Percentiles rank a stretch among this genome's conserved stretches.
phyloP scores from a whole-genome alignment of 2,113 vertebrate genomes.

The Sardina pilchardus region DNA sequence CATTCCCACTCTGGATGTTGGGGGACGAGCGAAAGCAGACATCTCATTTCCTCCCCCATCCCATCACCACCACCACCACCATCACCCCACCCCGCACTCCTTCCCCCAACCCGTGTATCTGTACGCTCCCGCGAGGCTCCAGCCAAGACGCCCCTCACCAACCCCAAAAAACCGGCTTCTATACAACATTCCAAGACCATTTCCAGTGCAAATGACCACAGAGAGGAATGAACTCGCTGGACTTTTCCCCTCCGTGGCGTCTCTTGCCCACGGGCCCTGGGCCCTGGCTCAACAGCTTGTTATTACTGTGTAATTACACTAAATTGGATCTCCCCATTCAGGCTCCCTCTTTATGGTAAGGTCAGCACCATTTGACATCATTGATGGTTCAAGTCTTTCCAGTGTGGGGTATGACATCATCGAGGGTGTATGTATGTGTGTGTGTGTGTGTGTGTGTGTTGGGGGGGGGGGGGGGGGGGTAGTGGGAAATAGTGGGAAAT shows the following conservation, averaged over 20 bases:
- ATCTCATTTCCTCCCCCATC: not conserved
- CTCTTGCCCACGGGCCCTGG: not conserved
- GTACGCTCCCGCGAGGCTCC: no score
- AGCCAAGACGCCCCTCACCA: not conserved
- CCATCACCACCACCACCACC: no score
- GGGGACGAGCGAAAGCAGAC: not conserved
- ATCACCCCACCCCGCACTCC: no score
- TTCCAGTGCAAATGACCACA: slow-evolving; percentile 7
- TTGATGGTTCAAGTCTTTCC: not conserved
- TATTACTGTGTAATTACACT: slow-evolving; percentile 10
- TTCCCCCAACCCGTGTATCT: not conserved
- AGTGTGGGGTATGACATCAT: not conserved
- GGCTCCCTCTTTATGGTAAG: slow-evolving; percentile 4
- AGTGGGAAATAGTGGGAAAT: no score
- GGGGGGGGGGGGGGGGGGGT: not conserved
- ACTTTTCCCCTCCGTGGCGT: not conserved
- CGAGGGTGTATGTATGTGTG: no score
- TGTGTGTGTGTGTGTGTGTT: no score
- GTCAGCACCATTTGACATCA: not conserved
- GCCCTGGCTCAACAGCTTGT: not conserved
- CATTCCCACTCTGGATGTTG: not conserved
- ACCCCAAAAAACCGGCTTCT: not conserved
- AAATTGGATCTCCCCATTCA: not conserved
- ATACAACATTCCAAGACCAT: not conserved
- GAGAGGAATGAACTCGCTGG: slow-evolving; percentile 1